Conservation (phyloP, 2,797 vertebrate genomes). For the Eulemur coronatus region DNA sequence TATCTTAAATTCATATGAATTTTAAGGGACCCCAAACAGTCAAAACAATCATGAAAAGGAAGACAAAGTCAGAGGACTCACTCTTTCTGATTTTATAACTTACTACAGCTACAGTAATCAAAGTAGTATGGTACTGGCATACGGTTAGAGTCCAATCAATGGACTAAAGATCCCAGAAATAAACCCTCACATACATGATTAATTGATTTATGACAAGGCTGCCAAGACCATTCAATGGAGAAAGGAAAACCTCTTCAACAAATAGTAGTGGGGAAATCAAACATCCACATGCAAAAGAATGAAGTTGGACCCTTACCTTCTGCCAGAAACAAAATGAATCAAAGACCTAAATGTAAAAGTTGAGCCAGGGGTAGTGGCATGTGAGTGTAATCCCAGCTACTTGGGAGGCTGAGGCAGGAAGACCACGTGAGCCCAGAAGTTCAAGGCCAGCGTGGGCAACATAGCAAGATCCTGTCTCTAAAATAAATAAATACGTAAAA, state of each 20-base stretch:
- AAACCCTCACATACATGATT: background rate
- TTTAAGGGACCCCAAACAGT: background rate
- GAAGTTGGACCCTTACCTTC: background rate
- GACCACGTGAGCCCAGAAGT: background rate
- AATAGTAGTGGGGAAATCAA: background rate
- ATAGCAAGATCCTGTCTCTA: background rate
- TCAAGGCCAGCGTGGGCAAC: background rate
- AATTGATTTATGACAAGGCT: background rate
- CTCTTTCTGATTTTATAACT: background rate
- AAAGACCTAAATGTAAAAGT: background rate
- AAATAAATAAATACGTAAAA: too few species aligned
- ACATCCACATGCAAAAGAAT: background rate
- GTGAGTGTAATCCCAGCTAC: background rate
- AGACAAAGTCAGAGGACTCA: background rate
- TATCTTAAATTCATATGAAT: background rate
- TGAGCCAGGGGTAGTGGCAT: background rate
- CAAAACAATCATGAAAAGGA: constrained; percentile 18
- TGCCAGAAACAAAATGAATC: background rate
- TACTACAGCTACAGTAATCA: background rate
- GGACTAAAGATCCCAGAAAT: background rate
- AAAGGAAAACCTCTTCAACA: background rate
- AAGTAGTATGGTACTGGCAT: background rate
- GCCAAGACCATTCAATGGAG: background rate
- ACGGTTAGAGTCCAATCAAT: background rate
- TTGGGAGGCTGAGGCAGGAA: background rate